phyloP scores from a whole-genome alignment of 2,797 vertebrate genomes.

The Pantherophis vulpinus region DNA sequence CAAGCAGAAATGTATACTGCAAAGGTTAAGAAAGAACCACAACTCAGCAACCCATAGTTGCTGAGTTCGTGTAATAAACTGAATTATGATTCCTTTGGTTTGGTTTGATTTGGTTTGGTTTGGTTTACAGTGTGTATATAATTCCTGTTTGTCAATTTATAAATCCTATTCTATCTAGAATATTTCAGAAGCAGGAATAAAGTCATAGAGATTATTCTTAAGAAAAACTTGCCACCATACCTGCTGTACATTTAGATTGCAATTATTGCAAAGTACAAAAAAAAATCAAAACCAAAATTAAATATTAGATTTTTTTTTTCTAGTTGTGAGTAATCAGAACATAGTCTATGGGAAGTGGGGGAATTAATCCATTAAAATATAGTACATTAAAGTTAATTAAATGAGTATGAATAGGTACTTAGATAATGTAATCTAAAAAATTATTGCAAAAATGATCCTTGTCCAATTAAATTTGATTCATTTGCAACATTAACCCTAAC shows the following conservation, averaged over 20 bases:
- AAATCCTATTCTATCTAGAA: not conserved
- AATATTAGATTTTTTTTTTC: not conserved
- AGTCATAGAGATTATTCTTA: not conserved
- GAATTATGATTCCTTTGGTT: not conserved
- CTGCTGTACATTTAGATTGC: not conserved
- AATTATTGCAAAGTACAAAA: not conserved
- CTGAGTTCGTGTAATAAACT: not conserved
- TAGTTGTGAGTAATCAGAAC: not conserved
- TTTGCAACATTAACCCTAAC: not conserved
- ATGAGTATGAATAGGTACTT: not conserved
- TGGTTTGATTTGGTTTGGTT: not conserved
- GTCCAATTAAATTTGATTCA: not conserved
- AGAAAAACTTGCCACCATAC: not conserved
- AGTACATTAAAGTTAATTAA: not conserved
- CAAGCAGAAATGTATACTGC: not conserved
- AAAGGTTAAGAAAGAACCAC: not conserved
- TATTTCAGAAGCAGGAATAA: not conserved
- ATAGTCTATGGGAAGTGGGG: not conserved
- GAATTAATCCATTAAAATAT: not conserved
- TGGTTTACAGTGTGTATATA: not conserved
- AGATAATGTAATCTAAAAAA: not conserved
- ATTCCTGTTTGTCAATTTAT: not conserved
- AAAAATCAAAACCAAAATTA: not conserved
- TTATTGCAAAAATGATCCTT: not conserved
- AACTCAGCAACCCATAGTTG: not conserved